Percentiles rank a stretch among this genome's conserved stretches.
Evolutionary conservation across 2,113 vertebrate species (phyloP).

Genomic region (Pipra filicauda): DNA sequence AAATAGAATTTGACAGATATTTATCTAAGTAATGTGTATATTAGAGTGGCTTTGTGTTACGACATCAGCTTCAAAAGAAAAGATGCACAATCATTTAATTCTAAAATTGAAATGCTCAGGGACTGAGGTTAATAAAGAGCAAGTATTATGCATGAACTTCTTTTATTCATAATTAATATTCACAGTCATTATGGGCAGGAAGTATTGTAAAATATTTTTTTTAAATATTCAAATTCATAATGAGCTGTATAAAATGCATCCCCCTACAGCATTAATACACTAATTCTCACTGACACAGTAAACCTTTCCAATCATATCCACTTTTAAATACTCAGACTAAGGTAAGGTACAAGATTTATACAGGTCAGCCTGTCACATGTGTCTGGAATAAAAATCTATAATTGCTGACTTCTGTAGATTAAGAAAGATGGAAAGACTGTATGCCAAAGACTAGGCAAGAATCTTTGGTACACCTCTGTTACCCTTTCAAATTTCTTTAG

Average conservation of each 20-base stretch:
- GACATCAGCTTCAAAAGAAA: not conserved
- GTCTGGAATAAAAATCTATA: slow-evolving; percentile 23
- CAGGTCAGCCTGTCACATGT: slow-evolving; percentile 11
- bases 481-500: not conserved
- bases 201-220: slow-evolving; percentile 10
- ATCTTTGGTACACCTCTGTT: not conserved
- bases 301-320: slow-evolving; percentile 21
- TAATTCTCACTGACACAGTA: slow-evolving; percentile 28
- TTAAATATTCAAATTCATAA: slow-evolving; percentile 13
- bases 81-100: not conserved
- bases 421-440: not conserved
- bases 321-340: slow-evolving; percentile 53
- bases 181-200: not conserved
- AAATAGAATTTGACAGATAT: not conserved
- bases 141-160: not conserved
- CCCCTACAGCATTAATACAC: not conserved
- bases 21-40: not conserved
- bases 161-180: not conserved
- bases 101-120: slow-evolving; percentile 8
- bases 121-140: slow-evolving; percentile 32
- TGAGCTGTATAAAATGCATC: slow-evolving; percentile 35
- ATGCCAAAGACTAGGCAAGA: not conserved
- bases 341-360: not conserved
- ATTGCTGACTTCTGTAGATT: not conserved
- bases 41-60: not conserved